Conservation (phyloP, 2,113 vertebrate species). For the Xenopus borealis region DNA sequence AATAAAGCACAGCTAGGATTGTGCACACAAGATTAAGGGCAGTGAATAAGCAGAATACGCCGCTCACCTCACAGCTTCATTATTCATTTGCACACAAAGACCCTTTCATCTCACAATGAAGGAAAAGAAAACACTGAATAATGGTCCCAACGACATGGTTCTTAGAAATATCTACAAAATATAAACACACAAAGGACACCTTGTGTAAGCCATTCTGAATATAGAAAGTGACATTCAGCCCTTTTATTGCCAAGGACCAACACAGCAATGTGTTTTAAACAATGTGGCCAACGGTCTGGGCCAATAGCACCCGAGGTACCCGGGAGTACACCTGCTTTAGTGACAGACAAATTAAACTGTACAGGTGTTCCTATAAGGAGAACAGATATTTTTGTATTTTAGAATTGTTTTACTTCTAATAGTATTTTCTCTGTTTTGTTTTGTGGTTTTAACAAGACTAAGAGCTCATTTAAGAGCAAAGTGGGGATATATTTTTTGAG, state of each 20-base stretch:
- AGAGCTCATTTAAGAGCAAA: no score
- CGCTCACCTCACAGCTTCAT: constrained; percentile 1
- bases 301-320: neutral
- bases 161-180: neutral
- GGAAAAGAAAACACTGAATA: constrained; percentile 4
- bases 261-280: neutral
- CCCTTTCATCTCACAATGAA: constrained; percentile 12
- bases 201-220: neutral
- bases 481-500: no score
- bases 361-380: no score
- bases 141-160: constrained; percentile 4
- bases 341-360: neutral
- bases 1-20: neutral
- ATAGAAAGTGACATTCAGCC: neutral
- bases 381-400: no score
- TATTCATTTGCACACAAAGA: constrained; percentile 21
- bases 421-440: no score
- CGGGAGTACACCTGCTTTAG: constrained; percentile 5
- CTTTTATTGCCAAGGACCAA: neutral
- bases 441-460: no score
- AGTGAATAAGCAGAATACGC: constrained; percentile 2
- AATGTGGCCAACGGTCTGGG: neutral
- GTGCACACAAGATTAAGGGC: neutral
- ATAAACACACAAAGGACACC: constrained; percentile 8
- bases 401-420: no score